Evolutionary conservation across 2,113 vertebrate species (phyloP).

Genomic region (Anhinga rufa): DNA sequence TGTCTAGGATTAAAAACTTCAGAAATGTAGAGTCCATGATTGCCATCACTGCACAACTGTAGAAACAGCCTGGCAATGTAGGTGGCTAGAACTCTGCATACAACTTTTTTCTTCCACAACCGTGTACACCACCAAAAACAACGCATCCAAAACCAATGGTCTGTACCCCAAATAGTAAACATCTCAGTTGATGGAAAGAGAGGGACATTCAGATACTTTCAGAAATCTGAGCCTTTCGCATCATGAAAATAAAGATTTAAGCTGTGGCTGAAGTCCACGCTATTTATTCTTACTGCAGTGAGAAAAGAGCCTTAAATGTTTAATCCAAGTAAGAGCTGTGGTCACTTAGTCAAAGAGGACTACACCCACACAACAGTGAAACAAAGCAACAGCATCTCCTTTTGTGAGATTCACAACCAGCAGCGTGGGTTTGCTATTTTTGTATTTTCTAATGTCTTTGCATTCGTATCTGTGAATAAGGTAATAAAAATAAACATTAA

Average conservation of each 20-base stretch:
- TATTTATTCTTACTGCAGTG: background rate
- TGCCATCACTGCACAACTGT: background rate
- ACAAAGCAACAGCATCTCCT: background rate
- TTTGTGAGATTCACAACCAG: background rate
- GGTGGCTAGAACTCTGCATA: background rate
- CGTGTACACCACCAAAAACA: background rate
- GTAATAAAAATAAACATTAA: background rate
- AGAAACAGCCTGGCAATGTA: background rate
- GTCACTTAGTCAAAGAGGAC: background rate
- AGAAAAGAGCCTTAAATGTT: background rate
- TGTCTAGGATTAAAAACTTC: background rate
- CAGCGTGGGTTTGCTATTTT: background rate
- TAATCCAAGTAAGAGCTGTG: background rate
- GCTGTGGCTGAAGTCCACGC: background rate
- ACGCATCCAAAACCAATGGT: background rate
- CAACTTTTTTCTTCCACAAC: background rate
- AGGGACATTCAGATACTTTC: background rate
- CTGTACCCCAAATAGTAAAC: background rate
- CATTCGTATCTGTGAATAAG: background rate
- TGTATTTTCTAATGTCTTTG: background rate
- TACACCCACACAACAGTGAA: background rate
- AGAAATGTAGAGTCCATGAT: background rate
- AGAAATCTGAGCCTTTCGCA: background rate
- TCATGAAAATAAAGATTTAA: background rate
- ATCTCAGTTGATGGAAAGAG: background rate